Conservation (phyloP, 2,113 vertebrate species). For the Chamaetylas fuelleborni region DNA sequence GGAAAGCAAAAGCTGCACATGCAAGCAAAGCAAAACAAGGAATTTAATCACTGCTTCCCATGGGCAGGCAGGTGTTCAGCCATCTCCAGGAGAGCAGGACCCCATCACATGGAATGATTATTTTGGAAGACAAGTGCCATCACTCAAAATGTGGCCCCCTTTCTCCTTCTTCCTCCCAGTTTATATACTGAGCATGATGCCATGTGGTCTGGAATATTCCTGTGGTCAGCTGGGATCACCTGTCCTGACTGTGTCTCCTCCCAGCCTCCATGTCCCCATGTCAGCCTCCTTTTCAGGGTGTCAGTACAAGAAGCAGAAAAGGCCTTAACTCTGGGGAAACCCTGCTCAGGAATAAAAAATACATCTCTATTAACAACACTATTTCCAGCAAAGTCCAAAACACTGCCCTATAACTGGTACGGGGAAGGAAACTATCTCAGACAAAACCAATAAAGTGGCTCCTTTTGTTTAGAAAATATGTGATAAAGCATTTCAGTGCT, state of each 20-base stretch:
- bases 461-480: not conserved
- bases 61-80: not conserved
- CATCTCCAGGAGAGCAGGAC: not conserved
- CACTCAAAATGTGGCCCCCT: fast-evolving
- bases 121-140: not conserved
- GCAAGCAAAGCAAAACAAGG: not conserved
- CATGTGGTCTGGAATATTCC: not conserved
- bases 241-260: not conserved
- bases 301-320: not conserved
- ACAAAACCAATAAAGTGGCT: not conserved
- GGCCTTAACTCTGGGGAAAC: not conserved
- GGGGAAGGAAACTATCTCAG: not conserved
- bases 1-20: not conserved
- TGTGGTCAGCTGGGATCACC: not conserved
- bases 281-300: not conserved
- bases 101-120: fast-evolving
- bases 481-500: not conserved
- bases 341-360: not conserved
- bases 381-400: not conserved
- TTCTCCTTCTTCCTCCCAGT: not conserved
- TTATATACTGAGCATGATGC: not conserved
- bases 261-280: fast-evolving
- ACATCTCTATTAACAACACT: not conserved
- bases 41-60: not conserved
- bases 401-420: too few species aligned